Conservation (phyloP, 2,113 vertebrate genomes). For the Ondatra zibethicus region DNA sequence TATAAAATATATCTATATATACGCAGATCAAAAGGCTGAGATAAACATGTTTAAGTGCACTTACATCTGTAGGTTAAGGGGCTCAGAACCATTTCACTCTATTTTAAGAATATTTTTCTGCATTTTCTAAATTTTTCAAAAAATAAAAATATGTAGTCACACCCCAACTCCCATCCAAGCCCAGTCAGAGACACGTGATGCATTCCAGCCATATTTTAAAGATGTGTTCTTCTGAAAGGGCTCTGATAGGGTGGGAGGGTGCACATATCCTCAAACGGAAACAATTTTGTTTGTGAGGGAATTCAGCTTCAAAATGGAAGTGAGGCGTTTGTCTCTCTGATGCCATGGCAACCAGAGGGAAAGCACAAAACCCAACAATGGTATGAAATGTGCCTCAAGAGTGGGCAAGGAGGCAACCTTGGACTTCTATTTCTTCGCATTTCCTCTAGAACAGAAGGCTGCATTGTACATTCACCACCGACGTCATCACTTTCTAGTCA, state of each 20-base stretch:
- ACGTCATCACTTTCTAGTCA: not conserved
- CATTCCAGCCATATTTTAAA: constrained; percentile 46
- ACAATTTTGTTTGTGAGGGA: constrained; percentile 72
- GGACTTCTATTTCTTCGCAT: not conserved
- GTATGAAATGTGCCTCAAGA: constrained; percentile 47
- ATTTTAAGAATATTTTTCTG: not conserved
- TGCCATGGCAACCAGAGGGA: constrained; percentile 50
- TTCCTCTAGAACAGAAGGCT: constrained; percentile 53
- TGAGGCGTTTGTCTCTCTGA: constrained; percentile 7
- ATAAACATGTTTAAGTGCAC: not conserved
- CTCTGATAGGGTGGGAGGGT: constrained; percentile 26
- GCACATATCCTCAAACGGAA: constrained; percentile 69
- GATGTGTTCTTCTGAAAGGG: constrained; percentile 53
- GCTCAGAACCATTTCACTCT: not conserved
- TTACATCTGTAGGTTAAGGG: not conserved
- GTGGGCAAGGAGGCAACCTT: constrained; percentile 62
- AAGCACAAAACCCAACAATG: constrained; percentile 49
- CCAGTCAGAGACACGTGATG: not conserved
- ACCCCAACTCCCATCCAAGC: not conserved
- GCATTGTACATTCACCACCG: constrained; percentile 67
- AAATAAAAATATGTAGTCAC: not conserved
- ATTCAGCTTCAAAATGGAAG: constrained; percentile 62
- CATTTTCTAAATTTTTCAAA: not conserved
- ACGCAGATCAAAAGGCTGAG: not conserved
- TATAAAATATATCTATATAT: not conserved